Base-by-base conservation (phyloP, 2,797 vertebrate species). In the Pteropus rufus region DNA sequence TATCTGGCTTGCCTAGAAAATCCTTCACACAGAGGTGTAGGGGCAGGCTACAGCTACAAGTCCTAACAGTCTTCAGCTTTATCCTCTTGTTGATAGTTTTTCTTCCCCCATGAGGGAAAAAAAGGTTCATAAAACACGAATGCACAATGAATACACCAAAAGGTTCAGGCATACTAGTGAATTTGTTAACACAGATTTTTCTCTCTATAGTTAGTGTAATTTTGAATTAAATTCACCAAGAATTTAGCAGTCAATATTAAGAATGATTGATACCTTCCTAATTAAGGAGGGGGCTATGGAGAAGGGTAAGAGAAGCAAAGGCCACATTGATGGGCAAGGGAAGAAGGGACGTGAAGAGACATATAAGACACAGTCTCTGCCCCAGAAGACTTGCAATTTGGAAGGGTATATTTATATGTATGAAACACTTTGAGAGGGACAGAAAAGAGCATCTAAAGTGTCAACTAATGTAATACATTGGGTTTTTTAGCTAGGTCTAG, bases 111-210 rank as follows among this genome's bases (percentile, higher is more conserved):
- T 18, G 15, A 65, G 7, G 4, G 31, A 21, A 15, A 34, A 24
- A 70, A 56, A 44, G 9, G 14, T 95, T 86, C 54, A 93, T 39
- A 83, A 96, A 91, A 95, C 79, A 60, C 49, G 95, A 95, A 92
- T 84, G 41, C 8, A 36, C 18, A 52, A 72, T 64, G 36, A 97
- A 93, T 72, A 80, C 92, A 93, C 46, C 72, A 88, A 94, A 92
- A 19, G 58, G 2, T 49, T 5, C 1, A 81, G 54, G 80, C 18
- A 1, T 23, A 72, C 52, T 49, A 36, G 80, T 49, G n/a, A 88
- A 72, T 73, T 70, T 72, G 36, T 62, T 75, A 31, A n/a, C n/a
- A 34, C 5, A 58, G 31, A 62, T 39, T 92, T 96, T 70, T 60
- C 10, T 64, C 52, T 89, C 18, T 12, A 23, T 15, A 81, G 41